A percentile compares a stretch with the other conserved stretches of the same genome.
Evolutionary conservation across 1,140 invertebrate species (phyloP).

Genomic region (Oedothorax gibbosus): DNA sequence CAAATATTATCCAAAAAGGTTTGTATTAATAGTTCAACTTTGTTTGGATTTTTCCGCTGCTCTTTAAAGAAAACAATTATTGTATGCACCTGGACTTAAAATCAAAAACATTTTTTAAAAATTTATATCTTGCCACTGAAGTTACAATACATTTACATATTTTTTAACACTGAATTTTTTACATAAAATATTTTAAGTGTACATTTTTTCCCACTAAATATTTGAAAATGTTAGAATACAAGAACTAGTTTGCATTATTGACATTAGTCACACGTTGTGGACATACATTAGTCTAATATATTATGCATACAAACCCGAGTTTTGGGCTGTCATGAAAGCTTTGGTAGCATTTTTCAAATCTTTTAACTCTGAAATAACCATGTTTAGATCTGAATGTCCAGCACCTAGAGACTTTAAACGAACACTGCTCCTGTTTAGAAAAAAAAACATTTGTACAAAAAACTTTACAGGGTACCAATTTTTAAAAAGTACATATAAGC

Average conservation of each 20-base stretch:
- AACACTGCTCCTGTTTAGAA: slow-evolving; percentile 71
- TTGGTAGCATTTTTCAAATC: slow-evolving; percentile 70
- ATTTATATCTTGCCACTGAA: too few species aligned
- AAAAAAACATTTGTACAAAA: slow-evolving; percentile 35
- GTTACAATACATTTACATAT: too few species aligned
- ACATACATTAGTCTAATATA: neutral
- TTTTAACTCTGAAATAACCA: slow-evolving; percentile 73
- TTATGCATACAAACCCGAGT: slow-evolving; percentile 62
- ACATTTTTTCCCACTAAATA: neutral
- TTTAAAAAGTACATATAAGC: neutral
- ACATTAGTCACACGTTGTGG: neutral
- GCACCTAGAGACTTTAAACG: slow-evolving; percentile 71
- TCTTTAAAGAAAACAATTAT: too few species aligned
- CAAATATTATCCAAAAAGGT: too few species aligned
- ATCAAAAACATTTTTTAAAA: too few species aligned
- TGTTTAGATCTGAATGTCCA: slow-evolving; percentile 71
- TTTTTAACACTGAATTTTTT: too few species aligned
- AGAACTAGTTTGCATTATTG: neutral
- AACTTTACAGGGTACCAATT: neutral
- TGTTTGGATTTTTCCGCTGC: too few species aligned
- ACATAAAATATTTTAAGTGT: too few species aligned
- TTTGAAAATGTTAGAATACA: neutral
- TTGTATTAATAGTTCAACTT: too few species aligned
- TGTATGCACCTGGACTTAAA: too few species aligned
- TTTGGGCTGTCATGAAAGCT: slow-evolving; percentile 71